Evolutionary conservation across 2,113 vertebrate species (phyloP), one percentile per base, ranked within the genome.

Genomic region (Tylochromis polylepis): DNA sequence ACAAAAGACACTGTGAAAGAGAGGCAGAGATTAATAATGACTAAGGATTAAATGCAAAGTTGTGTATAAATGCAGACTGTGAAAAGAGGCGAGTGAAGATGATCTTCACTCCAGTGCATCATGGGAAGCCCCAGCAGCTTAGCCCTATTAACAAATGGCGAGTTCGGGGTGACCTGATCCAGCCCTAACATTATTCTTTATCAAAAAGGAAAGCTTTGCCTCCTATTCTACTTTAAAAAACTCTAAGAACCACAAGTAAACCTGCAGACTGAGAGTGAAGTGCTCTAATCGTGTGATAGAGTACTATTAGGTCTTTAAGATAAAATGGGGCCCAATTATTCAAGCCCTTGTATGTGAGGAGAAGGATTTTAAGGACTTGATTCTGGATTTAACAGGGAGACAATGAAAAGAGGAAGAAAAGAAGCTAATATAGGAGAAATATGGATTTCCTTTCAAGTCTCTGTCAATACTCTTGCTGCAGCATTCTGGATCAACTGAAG

Each of bases 131-230:
- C 60, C 60, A 65, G 60, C 20, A 65, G 18, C 60, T 38, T 65
- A 1, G 34, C 38, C 34, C 60, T n/a, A n/a, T 65, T 38, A 65
- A 20, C 2, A 65, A 1, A 65, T 6, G 18, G 1, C 0, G 2
- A 36, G 1, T 65, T 3, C 31, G 8, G 18, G 31, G 31, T 38
- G 31, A 38, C 31, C 18, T 65, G 18, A 38, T 38, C 12, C 34
- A 65, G 60, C 34, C 60, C 60, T 65, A 65, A 65, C 60, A 65
- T 36, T 65, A 65, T n/a, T 38, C 60, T 34, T 65, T 65, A 65
- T 65, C 18, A 65, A 65, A 36, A 65, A 38, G 34, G 20, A 65
- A 65, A 65, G 11, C 34, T 38, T 65, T 6, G 4, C 34, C 34
- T 34, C 8, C 11, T 65, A n/a, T 65, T 65, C 20, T 65, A 38